Evolutionary conservation across 1,140 invertebrate species (phyloP).

Genomic region (Polyergus mexicanus): DNA sequence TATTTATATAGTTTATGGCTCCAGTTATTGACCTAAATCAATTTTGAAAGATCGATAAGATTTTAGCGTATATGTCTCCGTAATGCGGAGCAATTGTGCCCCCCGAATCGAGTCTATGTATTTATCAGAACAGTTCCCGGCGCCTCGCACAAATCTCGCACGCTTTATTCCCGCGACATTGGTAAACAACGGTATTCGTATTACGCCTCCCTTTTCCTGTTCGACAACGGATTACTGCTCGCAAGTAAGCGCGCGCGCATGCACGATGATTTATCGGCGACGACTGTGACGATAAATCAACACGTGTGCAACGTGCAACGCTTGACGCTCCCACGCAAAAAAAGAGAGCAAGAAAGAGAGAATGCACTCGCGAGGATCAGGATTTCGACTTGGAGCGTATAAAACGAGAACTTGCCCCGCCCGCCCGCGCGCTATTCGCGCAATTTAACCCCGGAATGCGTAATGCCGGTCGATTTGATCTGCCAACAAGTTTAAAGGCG

Average conservation of each 20-base stretch:
- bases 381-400: constrained; percentile 24
- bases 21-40: neutral
- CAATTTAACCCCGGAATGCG: constrained; percentile 27
- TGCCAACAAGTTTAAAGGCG: constrained; percentile 8
- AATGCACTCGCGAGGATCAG: constrained; percentile 43
- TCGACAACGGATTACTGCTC: constrained; percentile 50
- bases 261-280: constrained; percentile 39
- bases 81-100: constrained; percentile 4
- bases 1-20: no score
- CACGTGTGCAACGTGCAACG: neutral
- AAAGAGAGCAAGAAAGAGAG: neutral
- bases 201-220: constrained; percentile 29
- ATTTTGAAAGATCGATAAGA: neutral
- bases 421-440: constrained; percentile 26
- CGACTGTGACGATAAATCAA: constrained; percentile 44
- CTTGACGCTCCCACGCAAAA: neutral
- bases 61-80: neutral
- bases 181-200: constrained; percentile 25
- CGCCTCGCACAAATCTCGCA: constrained; percentile 40
- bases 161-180: constrained; percentile 9
- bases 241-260: constrained; percentile 4
- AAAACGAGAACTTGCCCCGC: neutral
- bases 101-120: constrained; percentile 16
- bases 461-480: constrained; percentile 34
- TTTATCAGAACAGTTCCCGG: constrained; percentile 10